Evolutionary conservation across 2,113 vertebrate genomes (phyloP), one percentile per base, ranked within the genome.

Genomic region (Paradoxurus hermaphroditus): DNA sequence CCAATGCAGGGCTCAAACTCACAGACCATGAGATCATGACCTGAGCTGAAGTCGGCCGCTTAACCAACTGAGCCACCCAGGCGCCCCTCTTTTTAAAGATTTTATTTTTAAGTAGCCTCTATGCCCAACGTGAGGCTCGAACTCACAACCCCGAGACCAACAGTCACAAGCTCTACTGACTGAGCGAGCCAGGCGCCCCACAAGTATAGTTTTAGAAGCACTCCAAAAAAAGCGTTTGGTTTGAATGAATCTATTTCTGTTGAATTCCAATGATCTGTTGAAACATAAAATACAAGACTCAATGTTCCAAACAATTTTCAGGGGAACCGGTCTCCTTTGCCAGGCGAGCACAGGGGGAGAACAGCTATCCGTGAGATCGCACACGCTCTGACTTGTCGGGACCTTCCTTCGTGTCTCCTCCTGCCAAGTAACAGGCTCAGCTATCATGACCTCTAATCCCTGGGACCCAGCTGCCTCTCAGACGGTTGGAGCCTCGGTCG

Each of bases 381-480:
- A 27, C 72, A 34, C 73, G 62, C 49, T 97, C 77, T 53, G 65
- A 93, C 91, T 97, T 85, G 77, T 93, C 77, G 85, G 88, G 77
- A 95, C 83, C 63, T 34, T 68, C 75, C 82, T 93, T 56, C 3
- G 15, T 49, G 95, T 56, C 67, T 78, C 39, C 13, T 78, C 25
- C 67, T 49, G 86, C 90, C 56, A 53, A 91, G 59, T 10, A 34
- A 65, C 78, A 85, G 83, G 51, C n/a, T 97, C 65, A 31, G 72
- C 82, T 88, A 44, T 65, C 86, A 46, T 15, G 44, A 72, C 36
- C 77, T 86, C 72, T 91, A 82, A 91, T 95, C 91, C 79, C 83
- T 82, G 59, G 41, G 65, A 59, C 91, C 70, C 91, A 87, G 49
- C 59, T 95, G 88, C 85, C 81, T 89, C n/a, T 87, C 62, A 53